These are phyloP conservation scores for Apostichopus leukothele DNA, from an alignment of 53 echinoderm and acorn worm genomes.

Conservation along the genomic window DNA sequence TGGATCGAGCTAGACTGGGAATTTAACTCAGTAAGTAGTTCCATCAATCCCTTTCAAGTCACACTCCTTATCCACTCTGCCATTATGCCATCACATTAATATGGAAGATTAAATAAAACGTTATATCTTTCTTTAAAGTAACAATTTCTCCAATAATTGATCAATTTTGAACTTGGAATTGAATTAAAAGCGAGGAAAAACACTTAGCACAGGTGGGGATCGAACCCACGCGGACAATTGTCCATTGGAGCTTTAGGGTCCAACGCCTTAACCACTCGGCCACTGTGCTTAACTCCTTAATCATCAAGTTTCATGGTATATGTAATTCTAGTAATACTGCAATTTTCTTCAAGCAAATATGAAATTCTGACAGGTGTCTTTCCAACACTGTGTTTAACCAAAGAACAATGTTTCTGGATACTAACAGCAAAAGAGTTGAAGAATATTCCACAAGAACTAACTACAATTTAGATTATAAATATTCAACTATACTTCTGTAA, in stretches of 20 bases:
- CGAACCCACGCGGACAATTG: slow-evolving; percentile 57
- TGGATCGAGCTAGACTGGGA: not conserved
- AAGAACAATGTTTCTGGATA: no score
- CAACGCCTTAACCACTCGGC: slow-evolving; percentile 99
- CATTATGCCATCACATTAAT: not conserved
- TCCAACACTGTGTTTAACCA: no score
- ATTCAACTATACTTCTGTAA: no score
- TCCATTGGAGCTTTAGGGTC: slow-evolving; percentile 99
- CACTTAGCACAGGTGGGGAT: slow-evolving; percentile 46
- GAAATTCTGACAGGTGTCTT: no score
- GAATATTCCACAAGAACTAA: no score
- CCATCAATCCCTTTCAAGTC: not conserved
- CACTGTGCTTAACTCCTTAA: slow-evolving; percentile 61
- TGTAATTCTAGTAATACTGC: no score
- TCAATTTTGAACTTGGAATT: not conserved
- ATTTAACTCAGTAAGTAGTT: not conserved
- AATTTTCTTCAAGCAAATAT: no score
- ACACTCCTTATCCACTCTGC: not conserved
- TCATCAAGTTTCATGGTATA: not conserved
- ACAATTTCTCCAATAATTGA: not conserved
- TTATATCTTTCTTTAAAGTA: not conserved
- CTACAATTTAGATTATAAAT: no score
- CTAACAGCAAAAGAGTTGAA: no score
- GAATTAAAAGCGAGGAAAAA: not conserved
- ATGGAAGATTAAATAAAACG: not conserved